Evolutionary conservation across 2,113 vertebrate species (phyloP).

Genomic region (Scortum barcoo): DNA sequence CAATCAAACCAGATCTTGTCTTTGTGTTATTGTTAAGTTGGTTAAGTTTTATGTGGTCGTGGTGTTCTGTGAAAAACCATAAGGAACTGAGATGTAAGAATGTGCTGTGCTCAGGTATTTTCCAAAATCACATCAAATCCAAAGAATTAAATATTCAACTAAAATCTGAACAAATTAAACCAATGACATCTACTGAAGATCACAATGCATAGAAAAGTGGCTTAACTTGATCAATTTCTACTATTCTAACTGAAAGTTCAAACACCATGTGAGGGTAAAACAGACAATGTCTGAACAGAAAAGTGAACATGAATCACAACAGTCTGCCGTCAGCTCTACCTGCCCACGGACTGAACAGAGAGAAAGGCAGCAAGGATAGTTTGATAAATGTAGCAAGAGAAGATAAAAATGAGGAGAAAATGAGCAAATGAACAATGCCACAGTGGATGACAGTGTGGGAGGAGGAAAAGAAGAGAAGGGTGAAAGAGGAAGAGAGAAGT

Average conservation of each 20-base stretch:
- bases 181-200: background rate
- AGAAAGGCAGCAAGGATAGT: background rate
- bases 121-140: background rate
- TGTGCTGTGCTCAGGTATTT: background rate
- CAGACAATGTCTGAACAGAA: slow-evolving; percentile 8
- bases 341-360: slow-evolving; percentile 25
- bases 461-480: slow-evolving; percentile 10
- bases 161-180: background rate
- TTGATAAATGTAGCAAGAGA: slow-evolving; percentile 20
- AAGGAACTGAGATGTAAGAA: background rate
- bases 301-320: slow-evolving; percentile 51
- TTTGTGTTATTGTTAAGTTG: background rate
- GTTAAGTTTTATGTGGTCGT: background rate
- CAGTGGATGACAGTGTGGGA: slow-evolving; percentile 24
- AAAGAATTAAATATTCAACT: background rate
- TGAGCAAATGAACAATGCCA: slow-evolving; percentile 12
- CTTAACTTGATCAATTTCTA: background rate
- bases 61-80: background rate
- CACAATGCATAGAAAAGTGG: background rate
- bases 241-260: background rate
- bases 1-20: background rate
- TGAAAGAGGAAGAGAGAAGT: background rate
- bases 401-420: slow-evolving; percentile 20
- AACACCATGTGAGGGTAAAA: background rate
- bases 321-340: slow-evolving; percentile 17